Percentiles rank a stretch among this genome's conserved stretches.
Evolutionary conservation across 2,888 invertebrate genomes (phyloP).

Genomic region (Rotaria sp.): DNA sequence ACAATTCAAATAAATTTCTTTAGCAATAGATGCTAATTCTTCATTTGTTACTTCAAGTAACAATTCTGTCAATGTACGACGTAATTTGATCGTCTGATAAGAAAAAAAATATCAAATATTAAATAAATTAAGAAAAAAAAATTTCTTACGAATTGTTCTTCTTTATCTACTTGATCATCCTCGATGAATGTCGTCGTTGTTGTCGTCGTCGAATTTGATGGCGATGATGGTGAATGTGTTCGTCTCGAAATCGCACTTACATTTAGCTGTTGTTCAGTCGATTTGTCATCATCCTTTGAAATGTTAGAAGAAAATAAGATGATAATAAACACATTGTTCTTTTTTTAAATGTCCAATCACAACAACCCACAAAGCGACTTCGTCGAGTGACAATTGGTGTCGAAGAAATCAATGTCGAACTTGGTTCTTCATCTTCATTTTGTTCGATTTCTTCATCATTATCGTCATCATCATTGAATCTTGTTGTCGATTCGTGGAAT

Average conservation of each 20-base stretch:
- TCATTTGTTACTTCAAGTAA: slow-evolving; percentile 84
- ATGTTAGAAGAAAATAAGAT: slow-evolving; percentile 10
- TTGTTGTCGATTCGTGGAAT: background rate
- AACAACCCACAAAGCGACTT: slow-evolving; percentile 20
- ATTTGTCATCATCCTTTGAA: background rate
- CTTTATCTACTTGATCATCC: background rate
- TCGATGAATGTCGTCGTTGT: background rate
- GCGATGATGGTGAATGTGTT: background rate
- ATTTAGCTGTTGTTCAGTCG: background rate
- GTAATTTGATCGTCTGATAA: slow-evolving; percentile 71
- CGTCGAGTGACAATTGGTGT: background rate
- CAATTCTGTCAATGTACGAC: slow-evolving; percentile 81
- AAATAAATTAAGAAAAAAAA: background rate
- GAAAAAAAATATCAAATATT: background rate
- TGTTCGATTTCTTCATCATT: background rate
- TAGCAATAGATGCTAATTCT: slow-evolving; percentile 75
- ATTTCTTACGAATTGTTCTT: background rate
- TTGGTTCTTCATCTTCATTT: background rate
- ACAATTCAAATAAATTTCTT: slow-evolving; percentile 74
- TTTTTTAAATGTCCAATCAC: background rate
- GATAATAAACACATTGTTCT: slow-evolving; percentile 21
- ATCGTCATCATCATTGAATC: background rate
- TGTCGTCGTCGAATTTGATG: too few relatives aligned
- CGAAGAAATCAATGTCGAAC: background rate
- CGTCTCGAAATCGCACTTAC: background rate